These are phyloP conservation scores for Ips nitidus DNA, from an alignment of 1,140 invertebrate species.

Conservation along the genomic window DNA sequence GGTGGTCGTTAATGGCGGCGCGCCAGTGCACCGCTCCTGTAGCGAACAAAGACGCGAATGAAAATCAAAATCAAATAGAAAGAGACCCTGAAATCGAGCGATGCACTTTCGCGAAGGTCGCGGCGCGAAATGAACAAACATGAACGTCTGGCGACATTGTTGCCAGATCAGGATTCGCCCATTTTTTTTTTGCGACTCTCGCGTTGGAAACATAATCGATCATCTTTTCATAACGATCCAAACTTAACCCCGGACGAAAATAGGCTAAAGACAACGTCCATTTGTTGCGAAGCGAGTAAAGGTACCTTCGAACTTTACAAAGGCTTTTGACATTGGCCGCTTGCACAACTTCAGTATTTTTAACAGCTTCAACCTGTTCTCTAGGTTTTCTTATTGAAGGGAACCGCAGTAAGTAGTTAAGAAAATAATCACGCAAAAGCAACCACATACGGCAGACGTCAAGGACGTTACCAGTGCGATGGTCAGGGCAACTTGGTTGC, in stretches of 20 bases:
- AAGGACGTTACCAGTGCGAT: conserved; percentile 28
- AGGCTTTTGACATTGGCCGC: too few species aligned
- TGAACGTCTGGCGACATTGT: conserved; percentile 43
- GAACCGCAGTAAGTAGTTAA: neutral
- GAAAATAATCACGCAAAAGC: conserved; percentile 31
- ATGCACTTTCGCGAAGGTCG: conserved; percentile 51
- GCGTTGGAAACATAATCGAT: too few species aligned
- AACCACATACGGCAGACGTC: conserved; percentile 26
- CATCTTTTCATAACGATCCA: too few species aligned
- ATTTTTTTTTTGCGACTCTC: neutral
- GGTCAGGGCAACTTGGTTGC: conserved; percentile 24
- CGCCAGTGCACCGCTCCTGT: conserved; percentile 2
- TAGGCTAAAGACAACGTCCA: too few species aligned
- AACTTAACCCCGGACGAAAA: too few species aligned
- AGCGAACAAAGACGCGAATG: conserved; percentile 44
- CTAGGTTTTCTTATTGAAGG: too few species aligned
- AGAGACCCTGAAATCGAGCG: conserved; percentile 50
- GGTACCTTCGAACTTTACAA: too few species aligned
- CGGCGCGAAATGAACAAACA: conserved; percentile 46
- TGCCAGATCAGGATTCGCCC: conserved; percentile 27
- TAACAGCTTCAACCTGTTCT: too few species aligned
- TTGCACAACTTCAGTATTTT: too few species aligned
- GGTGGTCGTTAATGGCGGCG: conserved; percentile 18
- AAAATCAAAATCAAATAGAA: conserved; percentile 46
- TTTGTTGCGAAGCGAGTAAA: too few species aligned